Conservation (phyloP, 2,113 vertebrate genomes). For the Isurus oxyrinchus region DNA sequence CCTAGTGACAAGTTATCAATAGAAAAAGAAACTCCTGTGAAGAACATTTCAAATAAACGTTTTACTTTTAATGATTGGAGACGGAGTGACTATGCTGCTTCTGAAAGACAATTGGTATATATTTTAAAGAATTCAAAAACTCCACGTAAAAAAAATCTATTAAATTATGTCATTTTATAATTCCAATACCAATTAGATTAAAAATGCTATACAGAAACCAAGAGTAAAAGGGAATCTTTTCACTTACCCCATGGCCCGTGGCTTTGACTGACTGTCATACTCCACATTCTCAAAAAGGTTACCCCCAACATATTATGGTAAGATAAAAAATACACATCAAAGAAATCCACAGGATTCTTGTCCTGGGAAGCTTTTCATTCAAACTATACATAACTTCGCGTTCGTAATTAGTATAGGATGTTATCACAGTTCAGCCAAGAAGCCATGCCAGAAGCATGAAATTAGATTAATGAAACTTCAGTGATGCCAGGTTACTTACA, state of each 20-base stretch:
- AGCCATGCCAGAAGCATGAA: neutral
- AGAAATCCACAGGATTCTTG: neutral
- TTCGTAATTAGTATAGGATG: neutral
- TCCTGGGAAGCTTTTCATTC: neutral
- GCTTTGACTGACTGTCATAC: neutral
- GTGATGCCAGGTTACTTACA: neutral
- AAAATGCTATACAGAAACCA: neutral
- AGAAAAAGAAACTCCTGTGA: neutral
- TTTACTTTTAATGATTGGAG: neutral
- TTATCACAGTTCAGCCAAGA: neutral
- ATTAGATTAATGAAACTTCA: neutral
- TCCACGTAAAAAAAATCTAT: neutral
- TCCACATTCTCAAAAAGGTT: neutral
- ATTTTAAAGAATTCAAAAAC: neutral
- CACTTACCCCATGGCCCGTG: neutral
- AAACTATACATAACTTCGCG: neutral
- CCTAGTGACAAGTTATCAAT: neutral
- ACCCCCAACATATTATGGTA: neutral
- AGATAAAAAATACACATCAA: neutral
- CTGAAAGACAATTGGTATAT: neutral
- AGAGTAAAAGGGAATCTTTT: neutral
- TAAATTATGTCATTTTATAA: neutral
- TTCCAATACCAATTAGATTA: neutral
- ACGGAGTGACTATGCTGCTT: neutral
- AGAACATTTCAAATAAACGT: neutral